Evolutionary conservation across 2,888 invertebrate species (phyloP).

Genomic region (Drosophila aldrichi): DNA sequence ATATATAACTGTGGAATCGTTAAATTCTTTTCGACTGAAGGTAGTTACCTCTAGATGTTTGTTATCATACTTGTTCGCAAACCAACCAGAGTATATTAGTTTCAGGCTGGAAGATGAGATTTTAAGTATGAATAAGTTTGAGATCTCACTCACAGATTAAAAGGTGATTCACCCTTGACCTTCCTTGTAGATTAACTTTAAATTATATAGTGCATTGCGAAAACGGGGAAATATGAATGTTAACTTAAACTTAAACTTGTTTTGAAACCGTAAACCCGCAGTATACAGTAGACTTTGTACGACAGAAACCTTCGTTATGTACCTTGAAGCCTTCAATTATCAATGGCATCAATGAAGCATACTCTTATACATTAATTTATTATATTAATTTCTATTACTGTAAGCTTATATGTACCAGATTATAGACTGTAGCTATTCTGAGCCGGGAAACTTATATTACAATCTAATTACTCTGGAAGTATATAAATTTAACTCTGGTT

Average conservation of each 20-base stretch:
- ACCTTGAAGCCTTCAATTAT: background rate
- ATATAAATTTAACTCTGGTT: too few species aligned
- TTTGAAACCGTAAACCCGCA: background rate
- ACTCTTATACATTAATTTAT: too few species aligned
- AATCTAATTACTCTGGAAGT: too few species aligned
- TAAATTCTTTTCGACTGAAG: background rate
- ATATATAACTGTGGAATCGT: background rate
- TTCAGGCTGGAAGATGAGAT: background rate
- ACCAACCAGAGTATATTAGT: background rate
- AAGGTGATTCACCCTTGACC: background rate
- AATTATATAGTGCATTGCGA: background rate
- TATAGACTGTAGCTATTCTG: too few species aligned
- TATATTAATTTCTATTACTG: too few species aligned
- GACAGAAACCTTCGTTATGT: background rate
- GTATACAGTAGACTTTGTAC: background rate
- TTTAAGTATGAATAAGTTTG: background rate
- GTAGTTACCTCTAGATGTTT: background rate
- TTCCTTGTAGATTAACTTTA: background rate
- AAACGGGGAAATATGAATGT: background rate
- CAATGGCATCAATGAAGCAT: background rate
- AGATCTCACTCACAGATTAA: too few species aligned
- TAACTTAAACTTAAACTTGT: background rate
- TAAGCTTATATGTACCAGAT: too few species aligned
- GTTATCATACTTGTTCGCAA: background rate
- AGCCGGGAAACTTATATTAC: too few species aligned